phyloP scores from a whole-genome alignment of 2,888 invertebrate species.

The Drosophila mercatorum region DNA sequence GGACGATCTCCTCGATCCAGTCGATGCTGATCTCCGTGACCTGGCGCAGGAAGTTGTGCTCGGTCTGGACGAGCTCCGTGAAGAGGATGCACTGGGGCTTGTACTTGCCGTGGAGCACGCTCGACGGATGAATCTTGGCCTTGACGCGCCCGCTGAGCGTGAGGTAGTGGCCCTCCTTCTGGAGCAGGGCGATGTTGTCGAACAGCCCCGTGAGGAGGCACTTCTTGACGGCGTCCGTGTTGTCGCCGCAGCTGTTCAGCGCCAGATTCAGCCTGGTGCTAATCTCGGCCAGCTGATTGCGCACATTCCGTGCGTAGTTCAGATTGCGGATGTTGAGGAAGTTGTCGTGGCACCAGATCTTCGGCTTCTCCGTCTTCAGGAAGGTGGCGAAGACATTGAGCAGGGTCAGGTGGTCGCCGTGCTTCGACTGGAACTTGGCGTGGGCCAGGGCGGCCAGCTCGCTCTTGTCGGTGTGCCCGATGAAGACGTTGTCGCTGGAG shows the following conservation, averaged over 20 bases:
- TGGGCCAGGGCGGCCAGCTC: slow-evolving; percentile 90
- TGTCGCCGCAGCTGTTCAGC: slow-evolving; percentile 88
- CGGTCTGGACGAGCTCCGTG: slow-evolving; percentile 94
- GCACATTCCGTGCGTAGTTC: slow-evolving; percentile 91
- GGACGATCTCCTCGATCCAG: slow-evolving; percentile 89
- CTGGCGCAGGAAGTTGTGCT: slow-evolving; percentile 91
- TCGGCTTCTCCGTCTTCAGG: slow-evolving; percentile 89
- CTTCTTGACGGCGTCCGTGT: slow-evolving; percentile 89
- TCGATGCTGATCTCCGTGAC: slow-evolving; percentile 91
- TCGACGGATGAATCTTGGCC: slow-evolving; percentile 94
- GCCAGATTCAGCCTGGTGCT: slow-evolving; percentile 88
- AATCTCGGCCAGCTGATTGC: slow-evolving; percentile 91
- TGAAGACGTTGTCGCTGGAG: slow-evolving; percentile 94
- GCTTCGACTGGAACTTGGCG: slow-evolving; percentile 92
- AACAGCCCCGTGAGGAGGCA: slow-evolving; percentile 93
- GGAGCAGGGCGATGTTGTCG: slow-evolving; percentile 93
- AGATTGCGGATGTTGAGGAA: slow-evolving; percentile 93
- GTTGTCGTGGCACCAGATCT: slow-evolving; percentile 95
- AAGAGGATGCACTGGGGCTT: slow-evolving; percentile 91
- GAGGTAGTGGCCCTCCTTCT: slow-evolving; percentile 89
- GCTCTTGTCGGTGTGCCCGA: slow-evolving; percentile 88
- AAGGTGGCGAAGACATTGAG: slow-evolving; percentile 94
- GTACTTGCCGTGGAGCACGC: slow-evolving; percentile 86
- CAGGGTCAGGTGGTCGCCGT: slow-evolving; percentile 96
- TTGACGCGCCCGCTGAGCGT: slow-evolving; percentile 88